These are phyloP conservation scores for Poecile atricapillus DNA, from an alignment of 2,113 vertebrate genomes.

Conservation along the genomic window DNA sequence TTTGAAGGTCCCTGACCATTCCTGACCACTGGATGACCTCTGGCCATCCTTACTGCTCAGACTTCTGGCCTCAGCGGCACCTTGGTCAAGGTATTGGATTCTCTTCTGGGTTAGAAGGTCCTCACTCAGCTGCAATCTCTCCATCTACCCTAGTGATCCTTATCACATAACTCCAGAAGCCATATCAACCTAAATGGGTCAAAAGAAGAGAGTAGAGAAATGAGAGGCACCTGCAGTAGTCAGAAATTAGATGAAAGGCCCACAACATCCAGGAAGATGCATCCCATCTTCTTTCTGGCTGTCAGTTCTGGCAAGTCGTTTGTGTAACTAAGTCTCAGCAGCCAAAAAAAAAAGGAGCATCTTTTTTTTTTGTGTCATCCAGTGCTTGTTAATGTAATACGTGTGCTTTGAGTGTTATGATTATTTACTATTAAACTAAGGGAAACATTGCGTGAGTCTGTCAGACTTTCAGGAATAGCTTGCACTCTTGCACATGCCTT, in stretches of 20 bases:
- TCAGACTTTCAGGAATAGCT: constrained; percentile 27
- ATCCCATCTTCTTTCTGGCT: not conserved
- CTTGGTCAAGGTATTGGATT: not conserved
- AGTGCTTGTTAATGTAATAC: not conserved
- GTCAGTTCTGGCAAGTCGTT: not conserved
- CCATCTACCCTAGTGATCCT: not conserved
- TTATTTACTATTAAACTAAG: constrained; percentile 35
- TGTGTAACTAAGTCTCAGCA: not conserved
- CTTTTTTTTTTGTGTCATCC: not conserved
- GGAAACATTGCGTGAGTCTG: not conserved
- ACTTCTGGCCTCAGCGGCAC: not conserved
- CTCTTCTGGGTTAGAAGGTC: not conserved
- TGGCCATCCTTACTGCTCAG: not conserved
- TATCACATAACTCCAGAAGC: not conserved
- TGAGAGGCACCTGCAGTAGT: not conserved
- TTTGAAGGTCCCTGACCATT: not conserved
- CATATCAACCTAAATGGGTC: not conserved
- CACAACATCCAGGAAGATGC: not conserved
- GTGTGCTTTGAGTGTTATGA: not conserved
- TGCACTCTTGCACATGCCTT: not conserved
- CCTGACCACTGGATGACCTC: not conserved
- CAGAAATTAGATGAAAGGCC: not conserved
- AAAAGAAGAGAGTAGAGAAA: not conserved
- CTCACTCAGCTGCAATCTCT: not conserved
- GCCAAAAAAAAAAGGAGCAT: not conserved